These are phyloP conservation scores for Drosophila paranaensis DNA, from an alignment of 2,888 invertebrate genomes.

Conservation along the genomic window DNA sequence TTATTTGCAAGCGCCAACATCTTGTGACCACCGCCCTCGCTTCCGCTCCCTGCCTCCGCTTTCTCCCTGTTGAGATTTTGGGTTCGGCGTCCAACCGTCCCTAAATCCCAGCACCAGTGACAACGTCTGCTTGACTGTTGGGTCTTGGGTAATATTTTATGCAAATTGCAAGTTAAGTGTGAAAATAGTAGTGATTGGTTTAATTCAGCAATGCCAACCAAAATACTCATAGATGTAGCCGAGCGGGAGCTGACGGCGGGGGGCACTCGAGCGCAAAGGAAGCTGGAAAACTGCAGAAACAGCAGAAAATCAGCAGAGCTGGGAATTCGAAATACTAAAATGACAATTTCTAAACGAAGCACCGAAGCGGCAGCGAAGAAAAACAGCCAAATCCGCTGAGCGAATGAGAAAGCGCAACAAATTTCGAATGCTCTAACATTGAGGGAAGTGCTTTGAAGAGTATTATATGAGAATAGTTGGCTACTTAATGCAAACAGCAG, in stretches of 20 bases:
- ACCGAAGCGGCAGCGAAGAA: slow-evolving; percentile 56
- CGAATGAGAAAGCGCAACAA: neutral
- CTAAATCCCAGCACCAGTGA: slow-evolving; percentile 34
- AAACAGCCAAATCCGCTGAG: slow-evolving; percentile 30
- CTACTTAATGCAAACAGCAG: neutral
- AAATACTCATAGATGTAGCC: slow-evolving; percentile 47
- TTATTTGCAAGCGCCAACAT: slow-evolving; percentile 63
- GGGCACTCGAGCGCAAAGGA: slow-evolving; percentile 11
- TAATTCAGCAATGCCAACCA: slow-evolving; percentile 82
- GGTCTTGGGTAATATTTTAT: slow-evolving; percentile 83
- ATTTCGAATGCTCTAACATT: slow-evolving; percentile 17
- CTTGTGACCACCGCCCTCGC: slow-evolving; percentile 16
- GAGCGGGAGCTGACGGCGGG: neutral
- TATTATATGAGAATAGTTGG: neutral
- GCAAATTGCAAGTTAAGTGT: slow-evolving; percentile 84
- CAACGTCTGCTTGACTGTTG: slow-evolving; percentile 71
- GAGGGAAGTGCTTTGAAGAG: neutral
- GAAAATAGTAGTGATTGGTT: slow-evolving; percentile 84
- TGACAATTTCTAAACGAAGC: slow-evolving; percentile 73
- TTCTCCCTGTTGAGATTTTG: neutral
- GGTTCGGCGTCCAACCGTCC: neutral
- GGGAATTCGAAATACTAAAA: slow-evolving; percentile 74
- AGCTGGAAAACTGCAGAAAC: slow-evolving; percentile 55
- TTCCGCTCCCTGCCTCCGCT: neutral
- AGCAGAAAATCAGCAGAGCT: slow-evolving; percentile 75